Conservation (phyloP, 2,888 invertebrate genomes). For the Idaea straminata region DNA sequence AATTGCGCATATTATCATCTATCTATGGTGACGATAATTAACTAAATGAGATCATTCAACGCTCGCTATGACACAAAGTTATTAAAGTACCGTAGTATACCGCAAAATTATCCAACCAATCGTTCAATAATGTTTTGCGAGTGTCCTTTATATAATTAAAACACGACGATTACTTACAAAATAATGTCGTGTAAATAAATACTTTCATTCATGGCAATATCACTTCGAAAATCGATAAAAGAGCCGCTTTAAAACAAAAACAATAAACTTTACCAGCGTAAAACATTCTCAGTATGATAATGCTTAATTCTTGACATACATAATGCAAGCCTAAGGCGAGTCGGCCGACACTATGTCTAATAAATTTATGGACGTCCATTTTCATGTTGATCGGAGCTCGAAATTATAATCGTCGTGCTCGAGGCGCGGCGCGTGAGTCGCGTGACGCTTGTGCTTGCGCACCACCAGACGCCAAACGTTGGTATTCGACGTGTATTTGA, state of each 20-base stretch:
- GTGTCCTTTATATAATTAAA: constrained; percentile 4
- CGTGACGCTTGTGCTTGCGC: constrained; percentile 42
- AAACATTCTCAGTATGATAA: constrained; percentile 70
- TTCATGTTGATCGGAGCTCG: constrained; percentile 78
- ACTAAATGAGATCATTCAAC: neutral
- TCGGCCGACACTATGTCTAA: constrained; percentile 78
- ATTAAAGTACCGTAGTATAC: neutral
- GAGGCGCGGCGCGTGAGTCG: constrained; percentile 62
- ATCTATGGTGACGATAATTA: constrained; percentile 32
- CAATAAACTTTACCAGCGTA: constrained; percentile 57
- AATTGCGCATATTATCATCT: constrained; percentile 47
- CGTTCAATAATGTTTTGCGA: neutral
- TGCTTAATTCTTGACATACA: constrained; percentile 79
- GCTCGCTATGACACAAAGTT: neutral
- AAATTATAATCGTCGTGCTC: constrained; percentile 77
- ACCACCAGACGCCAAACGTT: constrained; percentile 4
- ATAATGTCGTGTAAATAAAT: neutral
- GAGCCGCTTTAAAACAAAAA: constrained; percentile 36
- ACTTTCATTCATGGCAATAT: neutral
- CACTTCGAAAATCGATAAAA: constrained; percentile 8
- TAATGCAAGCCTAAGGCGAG: constrained; percentile 73
- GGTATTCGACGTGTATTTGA: constrained; percentile 5
- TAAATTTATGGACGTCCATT: constrained; percentile 79
- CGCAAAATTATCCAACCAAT: neutral
- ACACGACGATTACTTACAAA: neutral